Percentiles rank a stretch among this genome's conserved stretches.
Conservation (phyloP, 2,888 invertebrate genomes). For the Drosophila helvetica region DNA sequence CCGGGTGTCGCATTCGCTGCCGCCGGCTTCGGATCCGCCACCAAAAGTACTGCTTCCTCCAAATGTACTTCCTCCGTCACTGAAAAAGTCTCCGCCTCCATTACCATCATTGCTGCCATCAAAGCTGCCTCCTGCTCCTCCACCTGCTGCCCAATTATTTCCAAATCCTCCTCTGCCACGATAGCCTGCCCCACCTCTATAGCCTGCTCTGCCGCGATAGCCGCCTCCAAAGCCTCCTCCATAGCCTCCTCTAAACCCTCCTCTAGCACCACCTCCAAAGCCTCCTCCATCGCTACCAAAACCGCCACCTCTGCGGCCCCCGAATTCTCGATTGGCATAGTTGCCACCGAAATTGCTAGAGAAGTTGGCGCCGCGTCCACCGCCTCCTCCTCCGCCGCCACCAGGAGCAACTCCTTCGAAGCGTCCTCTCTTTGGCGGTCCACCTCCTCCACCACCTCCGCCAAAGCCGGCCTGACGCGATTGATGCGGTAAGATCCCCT, state of each 20-base stretch:
- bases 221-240: too few relatives aligned
- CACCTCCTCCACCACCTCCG: conserved; percentile 59
- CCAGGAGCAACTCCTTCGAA: conserved; percentile 57
- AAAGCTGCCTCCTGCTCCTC: conserved; percentile 4
- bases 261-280: conserved; percentile 17
- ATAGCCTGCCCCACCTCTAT: background rate
- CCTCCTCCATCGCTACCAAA: conserved; percentile 36
- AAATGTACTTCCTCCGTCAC: background rate
- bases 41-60: conserved; percentile 4
- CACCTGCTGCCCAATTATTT: background rate
- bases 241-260: conserved; percentile 4
- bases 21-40: background rate
- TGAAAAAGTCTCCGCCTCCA: conserved; percentile 7
- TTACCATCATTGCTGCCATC: background rate
- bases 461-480: conserved; percentile 55
- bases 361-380: conserved; percentile 46
- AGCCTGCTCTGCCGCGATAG: conserved; percentile 47
- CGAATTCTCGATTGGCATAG: conserved; percentile 61
- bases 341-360: conserved; percentile 52
- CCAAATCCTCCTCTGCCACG: conserved; percentile 50
- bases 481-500: conserved; percentile 81
- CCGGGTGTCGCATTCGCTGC: conserved; percentile 13
- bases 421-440: conserved; percentile 60
- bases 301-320: conserved; percentile 54
- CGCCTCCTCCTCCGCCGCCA: conserved; percentile 62